Base-by-base conservation (phyloP, 1,140 invertebrate genomes). In the Hylaeus anthracinus region DNA sequence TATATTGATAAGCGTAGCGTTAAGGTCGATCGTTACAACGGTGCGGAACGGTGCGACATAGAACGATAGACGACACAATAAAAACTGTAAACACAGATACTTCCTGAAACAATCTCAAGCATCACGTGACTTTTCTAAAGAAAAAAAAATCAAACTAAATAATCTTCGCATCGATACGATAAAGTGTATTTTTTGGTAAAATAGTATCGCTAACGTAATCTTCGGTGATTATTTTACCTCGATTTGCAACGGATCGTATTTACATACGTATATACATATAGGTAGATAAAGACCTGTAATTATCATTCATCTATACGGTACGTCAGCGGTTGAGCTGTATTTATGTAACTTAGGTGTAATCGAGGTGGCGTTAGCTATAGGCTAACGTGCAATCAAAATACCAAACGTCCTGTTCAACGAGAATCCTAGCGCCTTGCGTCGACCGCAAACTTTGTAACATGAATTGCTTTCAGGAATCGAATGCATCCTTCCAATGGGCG, bases 101-200 rank as follows among this genome's bases (percentile, higher is more conserved):
- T 69, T 76, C 64, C 56, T 72, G 58, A 51, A 71, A 71, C 51
- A 67, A 51, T 51, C 15, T 73, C 61, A 51, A 56, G 60, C 55
- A 80, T 66, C 61, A 81, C 51, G 60, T 60, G 48, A 64, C 63
- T 79, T 79, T 79, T 81, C 48, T 61, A 53, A 74, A 26, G 26
- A 26, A 26, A 26, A 26, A 26, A 26, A 76, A 76, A 81, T 69
- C 72, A 80, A 80, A 75, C 78, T 76, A 81, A 56, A 5, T 60
- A 48, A 76, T 45, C 55, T 67, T 76, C 61, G 26, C 63, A 81
- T 55, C 26, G 14, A 39, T 4, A 53, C 69, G 75, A 81, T 48
- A 81, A 81, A 76, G 10, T 61, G 79, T 81, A 81, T 81, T 81
- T 81, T 81, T 81, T 60, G 72, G 72, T 81, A 79, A 72, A 26